Evolutionary conservation across 2,797 vertebrate genomes (phyloP).

Genomic region (Sebastes aleutianus): DNA sequence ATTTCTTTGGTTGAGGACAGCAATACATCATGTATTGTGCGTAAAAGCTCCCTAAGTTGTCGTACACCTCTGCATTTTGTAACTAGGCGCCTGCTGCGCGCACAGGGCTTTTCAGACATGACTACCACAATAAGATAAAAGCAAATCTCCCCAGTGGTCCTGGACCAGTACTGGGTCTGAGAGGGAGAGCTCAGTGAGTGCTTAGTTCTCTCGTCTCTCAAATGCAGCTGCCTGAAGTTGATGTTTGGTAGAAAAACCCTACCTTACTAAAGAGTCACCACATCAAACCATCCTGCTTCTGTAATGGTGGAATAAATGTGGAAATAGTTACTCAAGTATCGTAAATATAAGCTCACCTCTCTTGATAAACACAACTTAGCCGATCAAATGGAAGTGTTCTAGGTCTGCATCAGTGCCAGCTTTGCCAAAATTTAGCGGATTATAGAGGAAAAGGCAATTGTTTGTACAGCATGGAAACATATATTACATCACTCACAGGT

Average conservation of each 20-base stretch:
- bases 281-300: slow-evolving; percentile 19
- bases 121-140: too few relatives aligned
- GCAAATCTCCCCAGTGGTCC: not conserved
- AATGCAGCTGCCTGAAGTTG: not conserved
- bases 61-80: too few relatives aligned
- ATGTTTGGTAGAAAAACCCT: slow-evolving; percentile 1
- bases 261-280: slow-evolving; percentile 7
- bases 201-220: slow-evolving; percentile 8
- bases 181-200: not conserved
- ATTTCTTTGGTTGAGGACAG: too few relatives aligned
- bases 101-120: too few relatives aligned
- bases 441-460: slow-evolving; percentile 54
- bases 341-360: slow-evolving; percentile 24
- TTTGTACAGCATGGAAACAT: slow-evolving; percentile 63
- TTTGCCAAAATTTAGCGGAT: slow-evolving; percentile 46
- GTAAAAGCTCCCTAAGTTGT: too few relatives aligned
- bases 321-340: slow-evolving; percentile 33
- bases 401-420: slow-evolving; percentile 22
- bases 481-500: slow-evolving; percentile 56
- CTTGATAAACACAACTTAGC: slow-evolving; percentile 19
- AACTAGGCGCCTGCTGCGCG: too few relatives aligned
- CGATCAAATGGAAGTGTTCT: slow-evolving; percentile 27
- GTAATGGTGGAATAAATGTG: slow-evolving; percentile 46
- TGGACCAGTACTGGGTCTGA: slow-evolving; percentile 1
- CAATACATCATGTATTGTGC: too few relatives aligned